These are phyloP conservation scores for Mythimna impura DNA, from an alignment of 2,888 invertebrate genomes.

Conservation along the genomic window DNA sequence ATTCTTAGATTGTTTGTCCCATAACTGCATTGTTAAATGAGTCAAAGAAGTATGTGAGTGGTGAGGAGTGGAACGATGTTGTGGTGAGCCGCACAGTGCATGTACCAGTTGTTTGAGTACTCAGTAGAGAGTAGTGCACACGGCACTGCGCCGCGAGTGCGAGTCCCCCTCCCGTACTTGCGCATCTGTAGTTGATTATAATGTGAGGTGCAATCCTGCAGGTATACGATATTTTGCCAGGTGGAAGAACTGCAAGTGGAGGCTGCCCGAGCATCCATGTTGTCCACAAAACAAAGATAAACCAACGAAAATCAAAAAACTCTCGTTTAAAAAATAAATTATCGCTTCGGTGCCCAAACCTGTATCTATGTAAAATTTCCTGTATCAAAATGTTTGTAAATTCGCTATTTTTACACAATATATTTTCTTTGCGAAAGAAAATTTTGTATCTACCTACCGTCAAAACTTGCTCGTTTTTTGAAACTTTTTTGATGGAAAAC, in stretches of 20 bases:
- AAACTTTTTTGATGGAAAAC: slow-evolving; percentile 84
- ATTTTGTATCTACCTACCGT: slow-evolving; percentile 82
- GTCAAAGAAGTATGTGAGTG: slow-evolving; percentile 55
- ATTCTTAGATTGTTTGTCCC: slow-evolving; percentile 53
- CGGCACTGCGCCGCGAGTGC: slow-evolving; percentile 49
- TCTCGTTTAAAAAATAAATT: slow-evolving; percentile 88
- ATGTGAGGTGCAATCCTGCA: slow-evolving; percentile 91
- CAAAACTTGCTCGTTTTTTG: slow-evolving; percentile 82
- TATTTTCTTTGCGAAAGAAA: slow-evolving; percentile 81
- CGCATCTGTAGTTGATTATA: slow-evolving; percentile 89
- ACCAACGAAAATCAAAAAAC: slow-evolving; percentile 86
- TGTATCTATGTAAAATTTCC: slow-evolving; percentile 86
- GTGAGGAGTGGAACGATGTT: slow-evolving; percentile 41
- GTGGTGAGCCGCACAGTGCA: slow-evolving; percentile 75
- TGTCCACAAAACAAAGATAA: slow-evolving; percentile 92
- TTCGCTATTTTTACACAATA: slow-evolving; percentile 88
- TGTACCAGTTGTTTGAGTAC: slow-evolving; percentile 67
- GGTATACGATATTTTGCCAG: slow-evolving; percentile 96
- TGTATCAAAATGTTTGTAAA: slow-evolving; percentile 86
- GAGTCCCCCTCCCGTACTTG: slow-evolving; percentile 75
- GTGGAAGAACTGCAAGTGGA: slow-evolving; percentile 96
- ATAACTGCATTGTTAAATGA: slow-evolving; percentile 50
- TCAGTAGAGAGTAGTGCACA: slow-evolving; percentile 59
- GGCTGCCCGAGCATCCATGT: slow-evolving; percentile 92
- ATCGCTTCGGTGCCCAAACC: slow-evolving; percentile 85